Percentiles rank a stretch among this genome's conserved stretches.
Evolutionary conservation across 2,797 vertebrate genomes (phyloP).

Genomic region (Gallirallus australis): DNA sequence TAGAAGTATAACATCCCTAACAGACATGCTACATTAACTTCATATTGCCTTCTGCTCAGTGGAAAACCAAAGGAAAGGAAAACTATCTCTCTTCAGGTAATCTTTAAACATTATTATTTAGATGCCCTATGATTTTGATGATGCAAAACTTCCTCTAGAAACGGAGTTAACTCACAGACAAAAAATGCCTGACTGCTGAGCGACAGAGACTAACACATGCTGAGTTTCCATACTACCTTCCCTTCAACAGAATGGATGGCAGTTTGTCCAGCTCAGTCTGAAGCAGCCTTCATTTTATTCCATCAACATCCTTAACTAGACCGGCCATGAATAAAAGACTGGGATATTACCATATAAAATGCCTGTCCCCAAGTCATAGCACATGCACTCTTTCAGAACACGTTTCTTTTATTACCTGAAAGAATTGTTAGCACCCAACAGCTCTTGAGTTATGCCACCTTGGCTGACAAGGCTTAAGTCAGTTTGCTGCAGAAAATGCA

Average conservation of each 20-base stretch:
- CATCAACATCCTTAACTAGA: background rate
- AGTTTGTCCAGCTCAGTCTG: background rate
- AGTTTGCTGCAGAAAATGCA: slow-evolving; percentile 4
- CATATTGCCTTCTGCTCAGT: background rate
- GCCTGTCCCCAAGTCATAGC: background rate
- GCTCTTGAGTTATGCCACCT: slow-evolving; percentile 17
- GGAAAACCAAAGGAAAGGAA: background rate
- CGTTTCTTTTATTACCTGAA: background rate
- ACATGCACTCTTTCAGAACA: background rate
- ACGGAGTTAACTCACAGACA: background rate
- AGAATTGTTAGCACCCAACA: slow-evolving; percentile 19
- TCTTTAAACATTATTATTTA: background rate
- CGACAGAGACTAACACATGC: background rate
- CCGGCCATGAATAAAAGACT: slow-evolving; percentile 2
- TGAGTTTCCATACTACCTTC: background rate
- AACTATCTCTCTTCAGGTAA: background rate
- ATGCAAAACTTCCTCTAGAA: background rate
- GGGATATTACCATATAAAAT: slow-evolving; percentile 49
- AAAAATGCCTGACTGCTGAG: background rate
- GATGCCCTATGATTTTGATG: background rate
- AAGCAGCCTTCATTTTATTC: slow-evolving; percentile 36
- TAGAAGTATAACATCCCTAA: background rate
- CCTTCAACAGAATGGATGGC: background rate
- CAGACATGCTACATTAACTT: background rate
- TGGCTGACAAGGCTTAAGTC: slow-evolving; percentile 2